Evolutionary conservation across 2,888 invertebrate species (phyloP), one percentile per base, ranked within the genome.

Genomic region (Cryptops parisi): DNA sequence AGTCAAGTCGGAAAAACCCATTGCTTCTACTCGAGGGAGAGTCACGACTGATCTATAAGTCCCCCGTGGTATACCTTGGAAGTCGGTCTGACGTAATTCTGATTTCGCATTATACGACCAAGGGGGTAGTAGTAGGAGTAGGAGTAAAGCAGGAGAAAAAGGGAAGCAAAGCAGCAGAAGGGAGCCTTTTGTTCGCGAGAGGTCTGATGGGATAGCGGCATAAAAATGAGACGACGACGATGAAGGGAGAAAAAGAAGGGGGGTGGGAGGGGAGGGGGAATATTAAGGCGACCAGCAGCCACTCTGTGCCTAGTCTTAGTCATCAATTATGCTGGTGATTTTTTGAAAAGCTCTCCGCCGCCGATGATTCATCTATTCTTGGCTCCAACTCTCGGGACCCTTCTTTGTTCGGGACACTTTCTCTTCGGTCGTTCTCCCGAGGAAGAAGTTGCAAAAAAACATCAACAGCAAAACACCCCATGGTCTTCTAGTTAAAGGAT

Each of bases 331-430:
- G 50, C 33, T 38, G 24, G 48, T 48, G 48, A 15, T 9, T 33
- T 33, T 33, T 33, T 33, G 33, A 33, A 33, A 33, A 33, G 33
- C 9, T 33, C 33, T 15, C 15, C 33, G 33, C n/a, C n/a, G 27
- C 25, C 47, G 48, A 48, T 48, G 48, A 48, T 27, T 48, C 48
- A 48, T 48, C 48, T 48, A 38, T 48, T 48, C 48, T 48, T 48
- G 48, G 33, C 33, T n/a, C n/a, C n/a, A n/a, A n/a, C n/a, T n/a
- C n/a, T n/a, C n/a, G 33, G 15, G 6, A 6, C 33, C 6, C 6
- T 6, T 15, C 33, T 33, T 33, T 33, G 33, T 33, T 33, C 33
- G 33, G 33, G 33, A 33, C 33, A 9, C 33, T 33, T 33, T 33
- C n/a, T n/a, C n/a, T n/a, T n/a, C n/a, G n/a, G n/a, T n/a, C n/a